phyloP scores from a whole-genome alignment of 1,140 invertebrate genomes.

The Magallana ariakensis region DNA sequence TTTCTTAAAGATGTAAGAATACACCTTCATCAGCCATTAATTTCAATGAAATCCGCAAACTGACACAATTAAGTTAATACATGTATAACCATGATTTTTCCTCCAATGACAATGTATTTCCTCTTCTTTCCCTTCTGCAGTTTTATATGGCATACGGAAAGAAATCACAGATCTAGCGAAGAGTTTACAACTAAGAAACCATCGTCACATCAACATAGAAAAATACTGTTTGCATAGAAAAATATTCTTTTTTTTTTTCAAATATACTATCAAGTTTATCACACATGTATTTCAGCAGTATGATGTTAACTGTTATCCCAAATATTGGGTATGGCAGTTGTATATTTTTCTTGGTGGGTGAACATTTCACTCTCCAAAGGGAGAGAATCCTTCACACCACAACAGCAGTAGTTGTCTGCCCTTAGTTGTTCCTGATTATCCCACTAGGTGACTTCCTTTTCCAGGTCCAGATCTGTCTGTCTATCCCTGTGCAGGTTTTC shows the following conservation, averaged over 20 bases:
- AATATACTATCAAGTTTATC: neutral
- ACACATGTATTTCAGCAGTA: constrained; percentile 19
- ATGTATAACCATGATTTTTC: neutral
- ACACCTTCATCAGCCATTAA: too few species aligned
- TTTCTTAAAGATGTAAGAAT: too few species aligned
- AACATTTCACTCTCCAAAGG: neutral
- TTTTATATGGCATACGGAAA: neutral
- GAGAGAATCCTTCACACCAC: neutral
- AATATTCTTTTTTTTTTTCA: constrained; percentile 3
- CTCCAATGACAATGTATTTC: neutral
- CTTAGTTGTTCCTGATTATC: constrained; percentile 19
- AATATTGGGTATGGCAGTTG: neutral
- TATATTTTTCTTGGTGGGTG: neutral
- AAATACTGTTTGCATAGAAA: constrained; percentile 31
- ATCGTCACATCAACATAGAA: neutral
- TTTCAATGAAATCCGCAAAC: neutral
- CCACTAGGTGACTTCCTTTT: constrained; percentile 85
- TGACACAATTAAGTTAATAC: neutral
- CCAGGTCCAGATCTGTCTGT: constrained; percentile 96
- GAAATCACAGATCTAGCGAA: constrained; percentile 18
- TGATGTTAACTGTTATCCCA: neutral
- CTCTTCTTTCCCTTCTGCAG: neutral
- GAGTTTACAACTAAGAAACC: neutral
- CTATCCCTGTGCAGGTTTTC: constrained; percentile 86
- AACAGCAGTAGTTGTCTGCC: constrained; percentile 9